Evolutionary conservation across 2,113 vertebrate species (phyloP), one percentile per base, ranked within the genome.

Genomic region (Pedionomus torquatus): DNA sequence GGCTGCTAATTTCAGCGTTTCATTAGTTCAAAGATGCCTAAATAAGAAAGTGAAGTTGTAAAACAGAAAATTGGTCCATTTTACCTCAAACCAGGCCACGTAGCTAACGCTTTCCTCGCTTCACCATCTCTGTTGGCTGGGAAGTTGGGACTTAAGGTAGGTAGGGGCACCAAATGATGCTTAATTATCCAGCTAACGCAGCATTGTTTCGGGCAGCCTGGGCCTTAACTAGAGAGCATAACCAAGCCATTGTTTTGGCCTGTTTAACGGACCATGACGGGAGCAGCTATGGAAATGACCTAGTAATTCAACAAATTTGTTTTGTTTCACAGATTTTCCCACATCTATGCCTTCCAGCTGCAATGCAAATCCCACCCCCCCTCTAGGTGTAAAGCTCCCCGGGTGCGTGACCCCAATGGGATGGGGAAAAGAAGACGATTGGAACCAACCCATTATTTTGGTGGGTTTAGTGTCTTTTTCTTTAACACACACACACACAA

Each of bases 301-400:
- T 39, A 89, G 81, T 86, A 81, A 97, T 93, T 93, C 95, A 84
- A 51, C 93, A 80, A 86, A 90, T 89, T 91, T 11, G 83, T 95
- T 97, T 96, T 96, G 93, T 97, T 78, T 89, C 95, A 76, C 79
- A 66, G 85, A 95, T 96, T 97, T 92, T 84, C 97, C 97, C 97
- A 92, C 44, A 94, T 74, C 95, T 57, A 82, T 31, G 69, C 92
- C 95, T 94, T n/a, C 60, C 79, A 69, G 94, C 35, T 90, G 77
- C 48, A 91, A 93, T 46, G 71, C 19, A 76, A 81, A 71, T 78
- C 77, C 61, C 52, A 24, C 69, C 7, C 20, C 30, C 1, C 57
- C 90, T 83, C 10, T 33, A 68, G 87, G 82, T 58, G 63, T 10
- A 2, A 2, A 0, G 24, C 18, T 11, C 61, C 30, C 63, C 4